Evolutionary conservation across 1,140 invertebrate species (phyloP), one percentile per base, ranked within the genome.

Genomic region (Megalonaias nervosa): DNA sequence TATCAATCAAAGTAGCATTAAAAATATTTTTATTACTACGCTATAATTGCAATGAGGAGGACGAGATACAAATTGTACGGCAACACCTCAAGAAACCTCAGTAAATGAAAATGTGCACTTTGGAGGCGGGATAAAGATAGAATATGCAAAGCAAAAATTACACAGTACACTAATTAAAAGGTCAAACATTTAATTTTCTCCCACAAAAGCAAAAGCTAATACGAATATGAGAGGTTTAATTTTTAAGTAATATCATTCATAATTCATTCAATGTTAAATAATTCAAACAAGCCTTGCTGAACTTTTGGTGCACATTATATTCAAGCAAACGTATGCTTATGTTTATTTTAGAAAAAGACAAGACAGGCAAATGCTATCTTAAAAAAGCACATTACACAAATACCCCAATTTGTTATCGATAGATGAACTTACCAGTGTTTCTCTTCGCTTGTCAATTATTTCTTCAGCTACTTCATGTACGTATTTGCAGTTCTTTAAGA

Each of bases 391-490:
- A 11, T 48, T 48, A 48, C 4, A 48, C 2, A 48, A 48, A 48
- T 9, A 9, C 0, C 38, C 38, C 38, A 0, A 9, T 48, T 48
- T 48, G 38, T 48, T 48, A 13, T 31, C 38, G 13, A 60, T 0
- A n/a, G 23, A 69, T 58, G 2, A 61, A 73, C 75, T 62, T 71
- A 82, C 83, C 75, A 84, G 64, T 31, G 61, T 66, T 68, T 72
- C 60, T 66, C 67, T 76, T 21, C 83, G 70, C 56, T 71, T 82
- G 6, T 70, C 58, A 16, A 84, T 84, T 48, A 84, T 68, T 31
- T 75, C 79, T 58, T 76, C 76, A 26, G 83, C 67, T 0, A 79
- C 68, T 11, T 67, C 19, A 58, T 84, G 83, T 2, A 82, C 81
- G 19, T 75, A 77, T 14, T 82, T 31, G 69, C 83, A 84, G 57